phyloP scores from a whole-genome alignment of 2,888 invertebrate species.

The Syrphus vitripennis region DNA sequence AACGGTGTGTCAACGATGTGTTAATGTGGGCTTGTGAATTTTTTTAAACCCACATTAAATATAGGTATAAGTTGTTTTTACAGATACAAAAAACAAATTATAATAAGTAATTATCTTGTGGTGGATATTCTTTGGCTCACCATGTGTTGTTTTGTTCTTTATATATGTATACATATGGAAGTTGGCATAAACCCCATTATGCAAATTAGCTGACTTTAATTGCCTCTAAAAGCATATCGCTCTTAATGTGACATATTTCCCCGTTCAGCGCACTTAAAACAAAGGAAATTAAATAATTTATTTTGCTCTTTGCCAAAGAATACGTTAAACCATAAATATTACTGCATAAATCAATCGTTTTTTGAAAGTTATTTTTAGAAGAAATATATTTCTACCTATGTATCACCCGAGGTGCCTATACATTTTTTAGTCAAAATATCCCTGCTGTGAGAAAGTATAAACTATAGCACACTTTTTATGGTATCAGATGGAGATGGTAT shows the following conservation, averaged over 20 bases:
- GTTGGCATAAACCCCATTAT: constrained; percentile 31
- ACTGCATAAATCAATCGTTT: constrained; percentile 62
- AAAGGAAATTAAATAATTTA: constrained; percentile 41
- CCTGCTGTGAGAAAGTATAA: constrained; percentile 12
- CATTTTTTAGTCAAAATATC: no score
- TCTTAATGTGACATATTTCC: constrained; percentile 38
- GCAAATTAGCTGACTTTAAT: constrained; percentile 62
- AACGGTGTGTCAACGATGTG: constrained; percentile 10
- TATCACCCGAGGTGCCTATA: no score
- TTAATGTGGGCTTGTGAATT: constrained; percentile 40
- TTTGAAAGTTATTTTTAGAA: constrained; percentile 15
- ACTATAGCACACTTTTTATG: constrained; percentile 7
- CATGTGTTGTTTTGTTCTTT: neutral
- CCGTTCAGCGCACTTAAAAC: neutral
- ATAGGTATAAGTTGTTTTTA: neutral
- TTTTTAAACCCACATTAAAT: constrained; percentile 41
- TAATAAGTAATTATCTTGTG: constrained; percentile 35
- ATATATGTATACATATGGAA: no score
- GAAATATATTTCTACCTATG: neutral
- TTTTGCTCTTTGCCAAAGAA: constrained; percentile 26
- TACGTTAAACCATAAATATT: constrained; percentile 19
- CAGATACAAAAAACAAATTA: constrained; percentile 28
- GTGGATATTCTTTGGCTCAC: constrained; percentile 9
- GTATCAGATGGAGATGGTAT: constrained; percentile 33
- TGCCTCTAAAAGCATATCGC: constrained; percentile 58